Evolutionary conservation across 2,797 vertebrate species (phyloP), one percentile per base, ranked within the genome.

Genomic region (Leptatherina wallacei): DNA sequence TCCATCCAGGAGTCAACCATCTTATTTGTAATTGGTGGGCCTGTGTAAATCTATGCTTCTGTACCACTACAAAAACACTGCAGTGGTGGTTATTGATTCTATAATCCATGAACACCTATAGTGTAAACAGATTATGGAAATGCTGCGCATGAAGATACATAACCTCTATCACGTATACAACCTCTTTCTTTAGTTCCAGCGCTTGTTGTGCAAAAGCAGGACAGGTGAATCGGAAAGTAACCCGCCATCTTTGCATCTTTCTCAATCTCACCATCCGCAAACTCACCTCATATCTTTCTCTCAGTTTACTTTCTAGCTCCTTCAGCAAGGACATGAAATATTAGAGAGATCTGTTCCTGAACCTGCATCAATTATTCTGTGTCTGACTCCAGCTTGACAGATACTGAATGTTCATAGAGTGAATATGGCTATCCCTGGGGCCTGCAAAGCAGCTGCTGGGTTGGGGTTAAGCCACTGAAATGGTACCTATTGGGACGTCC

Each of bases 351-450:
- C 65, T 76, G 47, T 35, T 57, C 51, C 71, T 65, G 51, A 75
- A 82, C 49, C 71, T 18, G 36, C 33, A 42, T 85, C 73, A 82
- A 78, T 77, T 81, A 83, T 85, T 82, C 65, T 51, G 64, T 61
- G 49, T 75, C 32, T 65, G 51, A 78, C 71, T 77, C 42, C 3
- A 20, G 44, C 66, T 36, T 65, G 47, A 62, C 33, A 40, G 22
- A 64, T 66, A 54, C 12, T 71, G 65, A 35, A 74, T n/a, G 44
- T 47, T 47, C 38, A 57, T 35, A 30, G 65, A 75, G 69, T 60
- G 58, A 75, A 66, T 59, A 40, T 36, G 59, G 55, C 38, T 61
- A 16, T 67, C 16, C 65, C 57, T 27, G 35, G 27, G 54, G 69
- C 9, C 54, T 52, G 27, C 18, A 40, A 33, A 58, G 32, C 62